These are phyloP conservation scores for Prochilodus magdalenae DNA, from an alignment of 2,113 vertebrate genomes.

Conservation along the genomic window DNA sequence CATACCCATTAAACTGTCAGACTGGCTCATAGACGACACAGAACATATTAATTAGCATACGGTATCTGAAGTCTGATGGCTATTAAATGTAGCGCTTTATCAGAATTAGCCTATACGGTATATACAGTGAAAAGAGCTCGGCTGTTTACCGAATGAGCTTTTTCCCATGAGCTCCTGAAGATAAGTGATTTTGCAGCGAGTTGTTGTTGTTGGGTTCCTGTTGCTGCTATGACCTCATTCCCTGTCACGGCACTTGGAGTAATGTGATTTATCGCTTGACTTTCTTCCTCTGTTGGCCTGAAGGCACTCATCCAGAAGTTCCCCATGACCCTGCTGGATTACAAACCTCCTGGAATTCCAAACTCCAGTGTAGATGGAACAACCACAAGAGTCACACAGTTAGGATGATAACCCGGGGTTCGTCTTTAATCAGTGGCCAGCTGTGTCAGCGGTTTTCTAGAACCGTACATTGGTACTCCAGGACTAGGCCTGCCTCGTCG, in stretches of 20 bases:
- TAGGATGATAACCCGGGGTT: no score
- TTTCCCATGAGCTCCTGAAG: neutral
- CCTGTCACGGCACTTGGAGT: constrained; percentile 25
- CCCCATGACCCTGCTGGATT: neutral
- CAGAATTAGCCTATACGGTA: neutral
- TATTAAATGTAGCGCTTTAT: no score
- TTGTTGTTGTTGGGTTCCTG: neutral
- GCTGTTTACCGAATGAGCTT: neutral
- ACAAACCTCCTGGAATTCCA: constrained; percentile 19
- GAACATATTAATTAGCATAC: no score
- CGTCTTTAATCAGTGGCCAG: no score
- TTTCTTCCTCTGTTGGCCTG: constrained; percentile 21
- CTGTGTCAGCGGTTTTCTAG: no score
- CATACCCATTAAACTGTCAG: no score
- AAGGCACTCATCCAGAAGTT: constrained; percentile 8
- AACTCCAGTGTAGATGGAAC: neutral
- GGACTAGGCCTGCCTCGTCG: no score
- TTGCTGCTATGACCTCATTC: constrained; percentile 44
- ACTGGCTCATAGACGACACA: no score
- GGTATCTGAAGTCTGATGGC: no score
- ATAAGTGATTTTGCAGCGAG: neutral
- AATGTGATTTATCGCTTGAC: constrained; percentile 10
- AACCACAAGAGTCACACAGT: neutral
- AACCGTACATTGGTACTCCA: no score
- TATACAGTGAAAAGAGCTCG: neutral